A percentile compares a stretch with the other conserved stretches of the same genome.
Evolutionary conservation across 2,888 invertebrate genomes (phyloP).

Genomic region (Timema podura): DNA sequence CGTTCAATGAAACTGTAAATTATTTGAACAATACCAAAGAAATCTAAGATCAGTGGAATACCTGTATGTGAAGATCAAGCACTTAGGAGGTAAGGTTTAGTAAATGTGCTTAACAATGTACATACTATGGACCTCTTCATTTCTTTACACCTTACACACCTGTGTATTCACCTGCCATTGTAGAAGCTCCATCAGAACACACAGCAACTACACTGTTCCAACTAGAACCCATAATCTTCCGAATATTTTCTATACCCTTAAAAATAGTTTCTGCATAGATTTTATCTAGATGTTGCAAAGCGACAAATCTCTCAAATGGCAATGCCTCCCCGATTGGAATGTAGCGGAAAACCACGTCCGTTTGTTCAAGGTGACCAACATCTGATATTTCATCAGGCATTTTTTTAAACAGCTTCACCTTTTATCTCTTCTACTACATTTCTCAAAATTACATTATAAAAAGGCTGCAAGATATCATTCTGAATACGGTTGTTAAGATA

Average conservation of each 20-base stretch:
- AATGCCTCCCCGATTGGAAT: slow-evolving; percentile 1
- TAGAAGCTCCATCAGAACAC: neutral
- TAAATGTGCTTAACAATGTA: neutral
- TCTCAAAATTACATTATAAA: neutral
- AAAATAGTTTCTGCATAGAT: slow-evolving; percentile 9
- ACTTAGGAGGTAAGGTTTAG: slow-evolving; percentile 6
- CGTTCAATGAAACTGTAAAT: slow-evolving; percentile 6
- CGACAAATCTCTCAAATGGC: neutral
- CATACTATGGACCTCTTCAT: slow-evolving; percentile 1
- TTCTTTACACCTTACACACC: neutral
- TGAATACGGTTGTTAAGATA: neutral
- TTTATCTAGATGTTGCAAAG: neutral
- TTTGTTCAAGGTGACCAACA: neutral
- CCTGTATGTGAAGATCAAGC: neutral
- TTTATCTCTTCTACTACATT: neutral
- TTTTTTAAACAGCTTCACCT: neutral
- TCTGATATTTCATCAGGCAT: neutral
- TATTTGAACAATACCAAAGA: slow-evolving; percentile 3
- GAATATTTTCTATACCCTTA: neutral
- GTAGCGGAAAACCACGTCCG: slow-evolving; percentile 5
- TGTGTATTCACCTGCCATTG: slow-evolving; percentile 9
- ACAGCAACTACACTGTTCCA: slow-evolving; percentile 12
- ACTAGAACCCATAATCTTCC: neutral
- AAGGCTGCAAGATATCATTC: neutral
- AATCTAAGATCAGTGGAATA: neutral